phyloP scores from a whole-genome alignment of 2,888 invertebrate species.

The Lasius platythorax region DNA sequence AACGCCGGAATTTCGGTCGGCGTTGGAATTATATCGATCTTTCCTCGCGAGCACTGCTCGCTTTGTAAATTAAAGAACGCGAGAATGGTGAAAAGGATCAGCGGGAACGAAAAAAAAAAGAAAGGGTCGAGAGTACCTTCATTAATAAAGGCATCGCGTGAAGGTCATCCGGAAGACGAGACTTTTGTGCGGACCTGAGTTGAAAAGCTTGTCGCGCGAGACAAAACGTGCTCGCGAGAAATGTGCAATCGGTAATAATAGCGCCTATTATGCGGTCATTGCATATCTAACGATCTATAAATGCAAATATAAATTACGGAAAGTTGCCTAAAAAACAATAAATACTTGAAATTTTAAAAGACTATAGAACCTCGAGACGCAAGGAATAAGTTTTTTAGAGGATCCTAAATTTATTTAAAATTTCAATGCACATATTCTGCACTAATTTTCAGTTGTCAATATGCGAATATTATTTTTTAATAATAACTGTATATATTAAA shows the following conservation, averaged over 20 bases:
- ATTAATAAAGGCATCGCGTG: slow-evolving; percentile 75
- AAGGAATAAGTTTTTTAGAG: background rate
- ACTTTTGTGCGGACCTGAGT: slow-evolving; percentile 72
- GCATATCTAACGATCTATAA: slow-evolving; percentile 38
- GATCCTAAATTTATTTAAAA: background rate
- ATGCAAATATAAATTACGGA: slow-evolving; percentile 23
- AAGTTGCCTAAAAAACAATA: slow-evolving; percentile 10
- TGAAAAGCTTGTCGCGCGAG: slow-evolving; percentile 65
- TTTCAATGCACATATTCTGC: background rate
- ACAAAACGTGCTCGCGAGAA: slow-evolving; percentile 65
- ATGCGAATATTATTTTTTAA: background rate
- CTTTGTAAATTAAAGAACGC: slow-evolving; percentile 34
- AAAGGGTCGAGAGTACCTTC: slow-evolving; percentile 71
- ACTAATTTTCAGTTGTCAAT: background rate
- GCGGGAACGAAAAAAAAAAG: slow-evolving; percentile 16
- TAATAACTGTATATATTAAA: background rate
- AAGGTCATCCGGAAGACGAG: slow-evolving; percentile 72
- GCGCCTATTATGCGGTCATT: slow-evolving; percentile 53
- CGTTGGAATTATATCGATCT: slow-evolving; percentile 11
- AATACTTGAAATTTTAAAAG: slow-evolving; percentile 6
- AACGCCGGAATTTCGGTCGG: background rate
- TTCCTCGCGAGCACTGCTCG: background rate
- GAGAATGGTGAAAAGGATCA: slow-evolving; percentile 20
- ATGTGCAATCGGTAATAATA: slow-evolving; percentile 70
- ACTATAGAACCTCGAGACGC: background rate